These are phyloP conservation scores for Leuctra nigra DNA, from an alignment of 2,888 invertebrate species.

Conservation along the genomic window DNA sequence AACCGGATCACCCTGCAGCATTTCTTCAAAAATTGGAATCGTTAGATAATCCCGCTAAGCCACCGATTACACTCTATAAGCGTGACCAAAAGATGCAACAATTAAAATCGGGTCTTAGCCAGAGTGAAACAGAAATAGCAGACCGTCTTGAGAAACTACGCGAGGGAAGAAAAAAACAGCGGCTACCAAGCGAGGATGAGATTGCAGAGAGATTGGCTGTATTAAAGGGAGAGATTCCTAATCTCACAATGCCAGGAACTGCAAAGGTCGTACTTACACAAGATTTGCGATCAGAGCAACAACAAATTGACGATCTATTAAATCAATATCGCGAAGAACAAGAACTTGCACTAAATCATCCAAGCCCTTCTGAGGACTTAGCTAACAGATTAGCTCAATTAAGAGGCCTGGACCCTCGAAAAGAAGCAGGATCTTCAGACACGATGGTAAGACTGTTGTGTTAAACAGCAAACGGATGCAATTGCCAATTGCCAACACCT, in stretches of 20 bases:
- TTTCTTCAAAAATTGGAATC: slow-evolving; percentile 43
- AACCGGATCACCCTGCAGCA: slow-evolving; percentile 26
- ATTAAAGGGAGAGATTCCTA: slow-evolving; percentile 53
- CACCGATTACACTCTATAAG: slow-evolving; percentile 50
- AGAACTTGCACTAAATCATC: slow-evolving; percentile 38
- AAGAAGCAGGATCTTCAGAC: neutral
- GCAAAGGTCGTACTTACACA: slow-evolving; percentile 35
- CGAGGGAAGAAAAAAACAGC: slow-evolving; percentile 43
- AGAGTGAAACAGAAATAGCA: slow-evolving; percentile 54
- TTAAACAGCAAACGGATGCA: no score
- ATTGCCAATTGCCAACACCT: no score
- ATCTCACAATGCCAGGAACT: slow-evolving; percentile 35
- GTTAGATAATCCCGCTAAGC: slow-evolving; percentile 48
- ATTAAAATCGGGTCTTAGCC: slow-evolving; percentile 42
- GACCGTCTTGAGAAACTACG: slow-evolving; percentile 63
- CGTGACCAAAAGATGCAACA: slow-evolving; percentile 38
- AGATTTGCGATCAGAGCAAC: slow-evolving; percentile 59
- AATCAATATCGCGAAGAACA: slow-evolving; percentile 45
- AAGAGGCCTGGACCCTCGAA: neutral
- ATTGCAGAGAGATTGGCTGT: slow-evolving; percentile 57
- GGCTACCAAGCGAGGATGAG: slow-evolving; percentile 55
- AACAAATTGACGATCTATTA: slow-evolving; percentile 65
- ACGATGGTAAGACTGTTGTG: neutral
- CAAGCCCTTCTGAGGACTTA: slow-evolving; percentile 22
- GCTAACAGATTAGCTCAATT: slow-evolving; percentile 21